Evolutionary conservation across 2,888 invertebrate species (phyloP), one percentile per base, ranked within the genome.

Genomic region (Mellilla xanthometata): DNA sequence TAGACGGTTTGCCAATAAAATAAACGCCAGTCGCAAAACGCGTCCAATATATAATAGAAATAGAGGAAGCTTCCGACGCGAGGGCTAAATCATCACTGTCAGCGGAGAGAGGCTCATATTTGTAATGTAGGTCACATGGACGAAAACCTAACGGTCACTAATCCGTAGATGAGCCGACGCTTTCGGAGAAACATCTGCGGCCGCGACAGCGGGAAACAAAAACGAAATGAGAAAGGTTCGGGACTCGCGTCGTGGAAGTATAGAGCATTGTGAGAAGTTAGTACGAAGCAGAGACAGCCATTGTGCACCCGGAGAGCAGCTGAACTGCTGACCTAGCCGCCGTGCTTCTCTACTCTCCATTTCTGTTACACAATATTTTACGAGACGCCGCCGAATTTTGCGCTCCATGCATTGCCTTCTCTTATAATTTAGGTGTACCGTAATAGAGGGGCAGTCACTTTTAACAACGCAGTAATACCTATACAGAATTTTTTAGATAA

Each of bases 191-290:
- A 76, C 87, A 87, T 82, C 85, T 87, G 87, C 69, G 83, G 61
- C 76, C 78, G 69, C 71, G 72, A 68, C 76, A 70, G 70, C 74
- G 59, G 69, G 71, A 82, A 81, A 87, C 87, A 87, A 87, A 87
- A 86, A 86, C 87, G 75, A 76, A 81, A 87, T 87, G 86, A 85
- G 83, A 86, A 82, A 87, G 86, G 83, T 82, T 85, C 70, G 77
- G 77, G 72, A 78, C 76, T 77, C 72, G 75, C 72, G 81, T 80
- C 82, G 85, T 80, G 68, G 75, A 68, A 78, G 36, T 38, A 36
- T 12, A 12, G 9, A 72, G 46, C 44, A 84, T 83, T 86, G 86
- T 81, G 68, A 75, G 65, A 79, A 82, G 73, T 83, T 81, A 76
- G 68, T 71, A 74, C 71, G 73, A 72, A 73, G 71, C 72, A 68